Percentiles rank a stretch among this genome's conserved stretches.
Evolutionary conservation across 2,888 invertebrate genomes (phyloP).

Genomic region (Drosophila conformis): DNA sequence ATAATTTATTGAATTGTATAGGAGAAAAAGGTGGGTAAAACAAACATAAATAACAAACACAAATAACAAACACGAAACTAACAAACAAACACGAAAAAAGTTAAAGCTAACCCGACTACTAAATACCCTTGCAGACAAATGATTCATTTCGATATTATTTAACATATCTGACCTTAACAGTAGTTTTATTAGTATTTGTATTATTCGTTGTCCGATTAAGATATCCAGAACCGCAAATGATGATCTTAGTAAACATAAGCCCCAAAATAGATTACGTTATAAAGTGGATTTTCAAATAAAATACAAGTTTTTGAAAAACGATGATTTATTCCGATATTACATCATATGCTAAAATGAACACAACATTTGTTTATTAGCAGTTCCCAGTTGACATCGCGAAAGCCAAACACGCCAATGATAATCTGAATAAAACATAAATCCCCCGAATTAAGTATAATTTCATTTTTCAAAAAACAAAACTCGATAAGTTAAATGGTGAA

Average conservation of each 20-base stretch:
- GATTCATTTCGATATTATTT: neutral
- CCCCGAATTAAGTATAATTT: neutral
- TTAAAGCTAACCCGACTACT: neutral
- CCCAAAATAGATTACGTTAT: neutral
- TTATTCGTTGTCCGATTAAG: neutral
- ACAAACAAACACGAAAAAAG: neutral
- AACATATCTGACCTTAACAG: neutral
- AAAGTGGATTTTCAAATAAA: neutral
- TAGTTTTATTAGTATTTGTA: neutral
- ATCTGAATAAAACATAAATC: neutral
- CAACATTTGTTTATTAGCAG: neutral
- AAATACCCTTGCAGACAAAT: conserved; percentile 1
- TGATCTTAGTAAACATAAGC: neutral
- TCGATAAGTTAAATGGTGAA: neutral
- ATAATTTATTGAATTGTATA: conserved; percentile 82
- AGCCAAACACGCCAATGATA: neutral
- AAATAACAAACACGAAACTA: neutral
- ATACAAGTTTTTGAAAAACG: neutral
- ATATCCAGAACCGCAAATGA: neutral
- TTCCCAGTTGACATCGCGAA: neutral
- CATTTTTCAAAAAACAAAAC: neutral
- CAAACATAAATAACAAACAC: conserved; percentile 2
- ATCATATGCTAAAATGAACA: neutral
- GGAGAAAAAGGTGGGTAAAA: conserved; percentile 72
- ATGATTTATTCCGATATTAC: neutral